These are phyloP conservation scores for Ormyrus thymus DNA, from an alignment of 2,888 invertebrate genomes.

Conservation along the genomic window DNA sequence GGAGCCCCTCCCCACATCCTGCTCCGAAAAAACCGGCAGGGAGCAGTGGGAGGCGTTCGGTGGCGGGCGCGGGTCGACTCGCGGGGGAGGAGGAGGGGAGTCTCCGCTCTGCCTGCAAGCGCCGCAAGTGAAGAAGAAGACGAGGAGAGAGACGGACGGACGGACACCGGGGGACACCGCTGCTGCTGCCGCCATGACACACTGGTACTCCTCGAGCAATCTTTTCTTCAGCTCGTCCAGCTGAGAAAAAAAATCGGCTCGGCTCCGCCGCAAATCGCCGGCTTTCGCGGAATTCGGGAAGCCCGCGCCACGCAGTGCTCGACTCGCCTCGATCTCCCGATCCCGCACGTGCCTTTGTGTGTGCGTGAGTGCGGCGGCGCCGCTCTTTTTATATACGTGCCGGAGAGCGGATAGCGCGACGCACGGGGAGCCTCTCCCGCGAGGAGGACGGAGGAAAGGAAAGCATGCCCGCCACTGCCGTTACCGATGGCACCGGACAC, in stretches of 20 bases:
- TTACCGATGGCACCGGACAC: constrained; percentile 65
- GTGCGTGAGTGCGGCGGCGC: constrained; percentile 14
- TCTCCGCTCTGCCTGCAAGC: constrained; percentile 8
- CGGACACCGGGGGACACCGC: constrained; percentile 18
- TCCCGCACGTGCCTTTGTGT: constrained; percentile 55
- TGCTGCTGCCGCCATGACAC: constrained; percentile 58
- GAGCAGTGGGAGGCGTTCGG: constrained; percentile 1
- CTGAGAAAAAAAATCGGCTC: too few species aligned
- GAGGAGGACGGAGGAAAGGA: background rate
- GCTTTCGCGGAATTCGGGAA: background rate
- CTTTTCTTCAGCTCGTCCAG: background rate
- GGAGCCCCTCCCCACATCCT: constrained; percentile 44
- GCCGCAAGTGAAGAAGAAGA: constrained; percentile 53
- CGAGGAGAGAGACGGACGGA: constrained; percentile 44
- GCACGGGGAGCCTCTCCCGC: constrained; percentile 20
- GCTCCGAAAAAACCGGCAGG: constrained; percentile 10
- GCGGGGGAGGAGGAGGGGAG: constrained; percentile 36
- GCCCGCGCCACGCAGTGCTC: background rate
- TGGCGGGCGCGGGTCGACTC: constrained; percentile 52
- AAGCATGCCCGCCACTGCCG: constrained; percentile 38
- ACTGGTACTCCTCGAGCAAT: background rate
- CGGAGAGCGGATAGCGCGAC: background rate
- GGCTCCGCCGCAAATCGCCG: too few species aligned
- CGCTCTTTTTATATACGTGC: constrained; percentile 1
- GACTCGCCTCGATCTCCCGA: background rate